A percentile compares a stretch with the other conserved stretches of the same genome.
phyloP scores from a whole-genome alignment of 92 coral and sea anemone genomes.

The Pocillopora grandis region DNA sequence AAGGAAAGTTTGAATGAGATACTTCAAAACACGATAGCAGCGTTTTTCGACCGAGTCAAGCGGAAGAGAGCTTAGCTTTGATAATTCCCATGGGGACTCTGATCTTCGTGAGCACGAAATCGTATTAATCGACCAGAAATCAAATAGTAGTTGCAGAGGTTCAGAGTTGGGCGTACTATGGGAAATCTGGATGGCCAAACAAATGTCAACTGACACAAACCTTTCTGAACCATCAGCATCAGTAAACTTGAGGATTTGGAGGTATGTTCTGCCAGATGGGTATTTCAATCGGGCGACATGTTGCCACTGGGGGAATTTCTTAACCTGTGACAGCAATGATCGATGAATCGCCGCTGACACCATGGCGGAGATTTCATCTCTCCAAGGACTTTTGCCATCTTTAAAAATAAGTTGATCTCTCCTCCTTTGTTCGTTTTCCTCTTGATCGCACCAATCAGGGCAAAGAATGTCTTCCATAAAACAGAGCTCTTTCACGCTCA shows the following conservation, averaged over 20 bases:
- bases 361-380: conserved; percentile 56
- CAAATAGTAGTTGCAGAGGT: conserved; percentile 53
- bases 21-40: conserved; percentile 52
- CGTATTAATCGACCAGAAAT: conserved; percentile 59
- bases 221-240: conserved; percentile 29
- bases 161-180: neutral
- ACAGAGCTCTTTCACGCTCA: conserved; percentile 42
- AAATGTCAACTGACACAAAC: conserved; percentile 57
- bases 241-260: conserved; percentile 45
- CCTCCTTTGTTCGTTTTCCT: conserved; percentile 50
- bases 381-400: conserved; percentile 57
- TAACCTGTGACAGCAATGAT: conserved; percentile 23
- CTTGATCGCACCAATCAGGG: conserved; percentile 69
- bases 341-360: conserved; percentile 51
- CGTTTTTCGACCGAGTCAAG: conserved; percentile 44
- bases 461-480: conserved; percentile 61
- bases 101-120: conserved; percentile 52
- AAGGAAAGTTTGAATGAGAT: conserved; percentile 48
- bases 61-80: conserved; percentile 27
- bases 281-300: conserved; percentile 48
- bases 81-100: conserved; percentile 42
- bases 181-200: conserved; percentile 58
- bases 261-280: conserved; percentile 48
- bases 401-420: conserved; percentile 42
- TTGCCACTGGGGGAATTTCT: conserved; percentile 42